A percentile compares a stretch with the other conserved stretches of the same genome.
phyloP scores from a whole-genome alignment of 2,888 invertebrate species.

The Orthonevra nobilis region DNA sequence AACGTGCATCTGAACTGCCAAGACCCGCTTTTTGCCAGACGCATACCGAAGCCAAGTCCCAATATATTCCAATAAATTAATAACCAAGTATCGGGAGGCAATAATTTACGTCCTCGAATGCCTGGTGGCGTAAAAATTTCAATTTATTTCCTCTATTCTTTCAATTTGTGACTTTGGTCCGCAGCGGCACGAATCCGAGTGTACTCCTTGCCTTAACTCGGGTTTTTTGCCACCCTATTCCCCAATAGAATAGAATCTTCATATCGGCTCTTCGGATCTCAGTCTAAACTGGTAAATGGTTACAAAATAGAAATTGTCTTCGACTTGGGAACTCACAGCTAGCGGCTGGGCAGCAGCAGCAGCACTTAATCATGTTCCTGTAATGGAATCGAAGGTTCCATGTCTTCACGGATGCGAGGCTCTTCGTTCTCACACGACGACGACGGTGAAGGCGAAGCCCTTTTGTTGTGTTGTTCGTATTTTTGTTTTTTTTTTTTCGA shows the following conservation, averaged over 20 bases:
- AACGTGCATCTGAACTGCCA: slow-evolving; percentile 39
- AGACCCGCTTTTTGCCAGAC: slow-evolving; percentile 9
- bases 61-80: slow-evolving; percentile 68
- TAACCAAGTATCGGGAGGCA: slow-evolving; percentile 61
- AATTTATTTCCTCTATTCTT: slow-evolving; percentile 68
- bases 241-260: slow-evolving; percentile 30
- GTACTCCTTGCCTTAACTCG: slow-evolving; percentile 15
- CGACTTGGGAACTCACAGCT: slow-evolving; percentile 67
- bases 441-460: slow-evolving; percentile 7
- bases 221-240: not conserved
- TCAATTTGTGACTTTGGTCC: slow-evolving; percentile 61
- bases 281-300: slow-evolving; percentile 53
- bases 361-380: slow-evolving; percentile 67
- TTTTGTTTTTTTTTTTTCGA: not conserved
- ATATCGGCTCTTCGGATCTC: slow-evolving; percentile 61
- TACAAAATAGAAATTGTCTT: slow-evolving; percentile 70
- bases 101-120: slow-evolving; percentile 67
- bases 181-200: slow-evolving; percentile 1
- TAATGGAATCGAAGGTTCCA: slow-evolving; percentile 59
- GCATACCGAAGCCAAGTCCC: not conserved
- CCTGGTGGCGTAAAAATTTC: slow-evolving; percentile 69
- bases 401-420: not conserved
- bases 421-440: slow-evolving; percentile 31
- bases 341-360: slow-evolving; percentile 58
- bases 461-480: too few species aligned